Conservation (phyloP, 2,888 invertebrate genomes). For the Herminia tarsipennalis region DNA sequence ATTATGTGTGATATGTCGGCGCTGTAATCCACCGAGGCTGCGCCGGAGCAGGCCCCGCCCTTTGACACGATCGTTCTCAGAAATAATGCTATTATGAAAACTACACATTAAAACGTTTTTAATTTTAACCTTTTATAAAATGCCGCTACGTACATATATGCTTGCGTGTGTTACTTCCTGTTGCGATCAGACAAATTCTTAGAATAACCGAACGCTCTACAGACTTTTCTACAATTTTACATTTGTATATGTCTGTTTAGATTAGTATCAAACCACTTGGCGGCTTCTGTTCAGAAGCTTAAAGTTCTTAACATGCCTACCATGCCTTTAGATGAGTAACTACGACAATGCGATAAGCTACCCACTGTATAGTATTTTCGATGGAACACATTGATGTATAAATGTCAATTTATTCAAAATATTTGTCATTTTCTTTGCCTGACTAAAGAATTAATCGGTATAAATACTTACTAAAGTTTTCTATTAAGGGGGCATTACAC, state of each 20-base stretch:
- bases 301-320: conserved; percentile 10
- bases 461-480: too few relatives aligned
- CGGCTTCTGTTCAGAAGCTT: conserved; percentile 13
- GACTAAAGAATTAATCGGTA: too few relatives aligned
- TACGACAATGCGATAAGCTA: too few relatives aligned
- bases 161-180: conserved; percentile 10
- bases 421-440: too few relatives aligned
- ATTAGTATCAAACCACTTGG: conserved; percentile 13
- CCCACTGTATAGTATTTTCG: too few relatives aligned
- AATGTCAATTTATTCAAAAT: too few relatives aligned
- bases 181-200: conserved; percentile 9
- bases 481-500: too few relatives aligned
- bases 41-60: conserved; percentile 44
- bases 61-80: conserved; percentile 49
- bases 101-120: conserved; percentile 24
- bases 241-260: conserved; percentile 4
- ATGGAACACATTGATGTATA: too few relatives aligned
- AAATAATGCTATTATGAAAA: conserved; percentile 26
- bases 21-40: conserved; percentile 35
- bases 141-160: conserved; percentile 14
- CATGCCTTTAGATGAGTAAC: too few relatives aligned
- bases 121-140: conserved; percentile 19
- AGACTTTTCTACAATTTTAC: conserved; percentile 4
- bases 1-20: conserved; percentile 44
- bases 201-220: conserved; percentile 1